Evolutionary conservation across 2,113 vertebrate species (phyloP), one percentile per base, ranked within the genome.

Genomic region (Oxygymnocypris stewartii): DNA sequence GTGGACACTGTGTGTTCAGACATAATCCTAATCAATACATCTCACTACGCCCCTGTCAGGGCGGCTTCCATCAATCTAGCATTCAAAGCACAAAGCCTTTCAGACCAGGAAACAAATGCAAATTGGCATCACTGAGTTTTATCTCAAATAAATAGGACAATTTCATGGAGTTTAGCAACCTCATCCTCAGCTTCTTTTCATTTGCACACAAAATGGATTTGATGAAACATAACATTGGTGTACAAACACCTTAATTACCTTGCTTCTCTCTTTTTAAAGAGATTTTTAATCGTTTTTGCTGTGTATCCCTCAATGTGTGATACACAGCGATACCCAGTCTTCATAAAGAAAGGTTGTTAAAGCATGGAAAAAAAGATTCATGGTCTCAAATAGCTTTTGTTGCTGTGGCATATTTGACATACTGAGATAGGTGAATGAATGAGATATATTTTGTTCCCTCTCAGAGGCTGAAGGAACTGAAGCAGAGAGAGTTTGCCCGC

Each of bases 401-500:
- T 0, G 57, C 88, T 40, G 23, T 79, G 75, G 40, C 16, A 2
- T 61, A n/a, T 63, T 79, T 71, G 76, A 79, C 44, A 83, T 81
- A 16, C n/a, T 80, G 35, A 86, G 80, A 79, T 88, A 84, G 35
- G 11, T 47, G 40, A 78, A 86, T 82, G 84, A 54, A 67, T 40
- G 49, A 54, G 73, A 81, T 78, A 84, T 31, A 61, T 71, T 75
- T 89, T 91, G 28, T 61, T 71, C 88, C 85, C 90, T 89, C 73
- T 82, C 91, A 97, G 96, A 95, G 96, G n/a, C 95, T 97, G 87
- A 97, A 97, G 91, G 96, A 97, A 67, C 92, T 97, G 90, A 97
- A 97, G 79, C 96, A 97, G 91, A 95, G 96, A 87, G 96, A 97
- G 91, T 97, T 97, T 92, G 96, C 96, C 82, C 93, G 96, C 83